Base-by-base conservation (phyloP, 2,113 vertebrate genomes). In the Prionailurus viverrinus region DNA sequence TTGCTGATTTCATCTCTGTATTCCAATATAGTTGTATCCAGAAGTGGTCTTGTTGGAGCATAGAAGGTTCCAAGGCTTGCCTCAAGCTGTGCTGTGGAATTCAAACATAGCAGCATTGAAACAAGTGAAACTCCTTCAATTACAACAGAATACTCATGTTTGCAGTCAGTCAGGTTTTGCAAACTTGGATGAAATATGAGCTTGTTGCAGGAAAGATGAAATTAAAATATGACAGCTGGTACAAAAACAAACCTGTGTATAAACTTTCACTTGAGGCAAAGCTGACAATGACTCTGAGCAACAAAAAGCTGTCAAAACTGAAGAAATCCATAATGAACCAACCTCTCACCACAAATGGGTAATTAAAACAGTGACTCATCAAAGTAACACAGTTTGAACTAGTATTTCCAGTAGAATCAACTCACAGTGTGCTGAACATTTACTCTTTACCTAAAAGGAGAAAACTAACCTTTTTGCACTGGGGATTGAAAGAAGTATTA, bases 1-100 rank as follows among this genome's bases (percentile, higher is more conserved):
- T 99, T 99, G 99, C 99, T 99, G 99, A 99, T 98, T 81, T 98
- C 99, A 94, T 99, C 99, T 97, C 99, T 98, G 98, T 99, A 99
- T 98, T 99, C 99, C 97, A 99, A 96, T 83, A 99, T 98, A 1
- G 99, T 99, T 19, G 98, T 90, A 97, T 99, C 99, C 95, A 99
- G 99, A 90, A 99, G 99, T 80, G 99, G 99, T 97, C 99, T 98
- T 93, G 99, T 96, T 29, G 99, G 99, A 86, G 99, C 98, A 97
- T 99, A 99, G 98, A 99, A 99, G 97, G 99, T 99, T 95, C 99
- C 99, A 88, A 99, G 99, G 97, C 99, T 99, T 93, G 99, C 99
- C 98, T 99, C 99, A 85, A 99, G 99, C 98, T 99, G 99, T 97
- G 99, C 99, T 99, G 98, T 97, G 94, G 97, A 98, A 97, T 98